A percentile compares a stretch with the other conserved stretches of the same genome.
Conservation (phyloP, 2,113 vertebrate species). For the Onychorhynchus coronatus region DNA sequence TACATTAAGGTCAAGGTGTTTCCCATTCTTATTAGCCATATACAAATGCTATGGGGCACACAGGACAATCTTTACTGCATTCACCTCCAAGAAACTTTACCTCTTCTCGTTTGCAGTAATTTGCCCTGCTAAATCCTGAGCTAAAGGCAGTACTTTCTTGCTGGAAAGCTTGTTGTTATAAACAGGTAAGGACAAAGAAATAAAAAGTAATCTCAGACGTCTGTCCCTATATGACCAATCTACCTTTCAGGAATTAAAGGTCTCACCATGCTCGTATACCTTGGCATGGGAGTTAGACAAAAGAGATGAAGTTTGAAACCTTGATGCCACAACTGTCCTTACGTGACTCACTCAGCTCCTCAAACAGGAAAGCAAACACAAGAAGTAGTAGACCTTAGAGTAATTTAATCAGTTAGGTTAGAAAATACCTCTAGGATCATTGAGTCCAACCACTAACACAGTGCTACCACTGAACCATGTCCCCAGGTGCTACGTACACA, state of each 20-base stretch:
- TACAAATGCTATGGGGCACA: background rate
- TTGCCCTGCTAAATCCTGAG: background rate
- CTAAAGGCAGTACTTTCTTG: background rate
- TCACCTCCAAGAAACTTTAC: background rate
- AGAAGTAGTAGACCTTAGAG: background rate
- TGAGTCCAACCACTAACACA: rapidly evolving
- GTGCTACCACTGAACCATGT: background rate
- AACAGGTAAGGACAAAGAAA: background rate
- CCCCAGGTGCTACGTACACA: background rate
- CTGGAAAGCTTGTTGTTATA: background rate
- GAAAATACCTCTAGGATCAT: background rate
- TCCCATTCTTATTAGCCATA: background rate
- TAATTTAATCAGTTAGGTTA: background rate
- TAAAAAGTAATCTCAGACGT: background rate
- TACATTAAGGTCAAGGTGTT: background rate
- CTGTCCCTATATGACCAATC: background rate
- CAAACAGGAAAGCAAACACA: background rate
- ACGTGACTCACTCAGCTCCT: background rate
- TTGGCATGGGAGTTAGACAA: background rate
- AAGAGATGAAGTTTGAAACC: background rate
- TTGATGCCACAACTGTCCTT: background rate
- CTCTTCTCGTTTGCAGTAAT: background rate
- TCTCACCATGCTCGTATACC: background rate
- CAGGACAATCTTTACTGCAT: background rate
- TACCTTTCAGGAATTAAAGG: background rate